Base-by-base conservation (phyloP, 2,113 vertebrate species). In the Smithornis capensis region DNA sequence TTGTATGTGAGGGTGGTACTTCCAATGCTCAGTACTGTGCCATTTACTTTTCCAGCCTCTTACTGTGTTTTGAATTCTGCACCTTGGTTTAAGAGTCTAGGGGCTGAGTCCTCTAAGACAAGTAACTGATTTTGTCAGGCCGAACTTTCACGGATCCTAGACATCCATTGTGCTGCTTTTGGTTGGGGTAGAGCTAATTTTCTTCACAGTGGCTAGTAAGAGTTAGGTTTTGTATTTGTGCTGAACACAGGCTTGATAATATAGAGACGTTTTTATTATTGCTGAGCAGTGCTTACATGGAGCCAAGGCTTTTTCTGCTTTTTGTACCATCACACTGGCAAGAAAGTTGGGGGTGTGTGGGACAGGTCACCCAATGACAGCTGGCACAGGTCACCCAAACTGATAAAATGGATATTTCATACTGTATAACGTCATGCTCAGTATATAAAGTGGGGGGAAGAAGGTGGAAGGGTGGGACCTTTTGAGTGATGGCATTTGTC, bases 1-100 rank as follows among this genome's bases (percentile, higher is more conserved):
- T 8, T 55, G 56, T 16, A 29, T 10, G 25, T 47, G 47, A 79
- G 38, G 33, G 9, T 5, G 14, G 14, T 29, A 25, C 23, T 69
- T 1, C 0, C 1, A 3, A 16, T 27, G 16, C 8, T 69, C 24
- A 27, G 14, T 22, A 19, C 19, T 17, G n/a, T 1, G 7, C 44
- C 33, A 80, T 19, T 18, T 19, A 50, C 15, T 7, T 74, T 81
- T 49, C n/a, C 55, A 77, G 42, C 13, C 27, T 67, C 35, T 52
- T 50, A 11, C 19, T 38, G 16, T 14, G 3, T 24, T 80, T 69
- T 57, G 42, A 79, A 63, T 68, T 75, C 75, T 71, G 29, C 9
- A 47, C 10, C 8, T 12, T 25, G 14, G 9, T 53, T 71, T 44
- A 42, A 52, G 49, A 38, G 31, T 29, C 33, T 27, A 75, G 35